Evolutionary conservation across 2,888 invertebrate genomes (phyloP), one percentile per base, ranked within the genome.

Genomic region (Lycophotia porphyrea): DNA sequence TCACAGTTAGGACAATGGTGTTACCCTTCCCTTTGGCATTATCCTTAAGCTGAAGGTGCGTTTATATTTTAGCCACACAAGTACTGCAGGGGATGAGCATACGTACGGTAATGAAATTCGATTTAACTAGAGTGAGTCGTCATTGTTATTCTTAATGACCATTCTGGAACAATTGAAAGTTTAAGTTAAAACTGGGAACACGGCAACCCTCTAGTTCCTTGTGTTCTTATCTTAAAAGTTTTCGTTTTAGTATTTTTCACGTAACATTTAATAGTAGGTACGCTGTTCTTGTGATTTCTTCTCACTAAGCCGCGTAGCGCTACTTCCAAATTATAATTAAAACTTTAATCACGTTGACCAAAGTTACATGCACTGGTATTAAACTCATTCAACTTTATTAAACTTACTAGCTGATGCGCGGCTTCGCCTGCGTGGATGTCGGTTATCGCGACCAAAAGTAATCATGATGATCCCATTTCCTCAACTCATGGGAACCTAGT

Each of bases 261-360:
- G 49, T 47, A 58, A 47, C 44, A 61, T 60, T 69, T 52, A 58
- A 36, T 39, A 61, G 64, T n/a, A n/a, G n/a, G n/a, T 69, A 31
- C 24, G 11, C 42, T 68, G 67, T 61, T 49, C 36, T 34, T 42
- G 11, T 34, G 15, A 77, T 74, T 73, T 70, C 15, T 27, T 39
- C 69, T 27, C 24, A n/a, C 55, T 70, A 63, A 71, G 13, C 65
- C 55, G 24, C 31, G n/a, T 3, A 64, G 47, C 60, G 5, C 58
- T 64, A 69, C 61, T 52, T 71, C 39, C 49, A 74, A 82, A 85
- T 73, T 74, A 82, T 74, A 83, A 85, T 85, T 77, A 77, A 85
- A 85, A 81, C 78, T 82, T 85, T 63, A 71, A 85, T 58, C 44
- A 55, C 64, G 52, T 63, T 74, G 69, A 74, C 61, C 65, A 31